phyloP scores from a whole-genome alignment of 2,888 invertebrate species.

The Mongoloraphidia duomilia region DNA sequence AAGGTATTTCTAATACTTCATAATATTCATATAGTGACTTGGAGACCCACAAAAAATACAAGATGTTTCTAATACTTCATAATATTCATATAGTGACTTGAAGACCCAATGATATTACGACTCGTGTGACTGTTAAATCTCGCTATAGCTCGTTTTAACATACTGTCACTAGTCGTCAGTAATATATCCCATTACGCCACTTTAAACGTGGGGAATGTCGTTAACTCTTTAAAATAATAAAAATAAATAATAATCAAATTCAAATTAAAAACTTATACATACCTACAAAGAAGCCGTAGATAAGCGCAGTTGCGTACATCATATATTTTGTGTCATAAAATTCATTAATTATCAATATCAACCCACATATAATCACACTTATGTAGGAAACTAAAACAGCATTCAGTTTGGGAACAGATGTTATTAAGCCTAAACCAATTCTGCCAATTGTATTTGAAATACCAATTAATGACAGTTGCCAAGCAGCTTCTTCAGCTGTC shows the following conservation, averaged over 20 bases:
- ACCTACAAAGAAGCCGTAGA: slow-evolving; percentile 57
- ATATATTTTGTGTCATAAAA: slow-evolving; percentile 31
- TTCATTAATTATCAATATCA: slow-evolving; percentile 41
- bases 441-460: slow-evolving; percentile 55
- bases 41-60: too few species aligned
- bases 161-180: too few species aligned
- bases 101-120: too few species aligned
- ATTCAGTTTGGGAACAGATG: slow-evolving; percentile 41
- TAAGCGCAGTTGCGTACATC: slow-evolving; percentile 41
- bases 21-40: too few species aligned
- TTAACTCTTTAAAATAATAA: neutral
- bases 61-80: too few species aligned
- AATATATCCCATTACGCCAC: too few species aligned
- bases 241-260: neutral
- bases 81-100: too few species aligned
- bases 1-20: too few species aligned
- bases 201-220: neutral
- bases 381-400: slow-evolving; percentile 50
- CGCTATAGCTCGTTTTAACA: too few species aligned
- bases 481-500: slow-evolving; percentile 31
- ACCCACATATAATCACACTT: slow-evolving; percentile 47
- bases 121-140: too few species aligned
- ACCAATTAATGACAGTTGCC: slow-evolving; percentile 54
- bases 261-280: slow-evolving; percentile 20
- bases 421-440: slow-evolving; percentile 48